These are phyloP conservation scores for Heliconius congener DNA, from an alignment of 1,140 invertebrate genomes.

Conservation along the genomic window DNA sequence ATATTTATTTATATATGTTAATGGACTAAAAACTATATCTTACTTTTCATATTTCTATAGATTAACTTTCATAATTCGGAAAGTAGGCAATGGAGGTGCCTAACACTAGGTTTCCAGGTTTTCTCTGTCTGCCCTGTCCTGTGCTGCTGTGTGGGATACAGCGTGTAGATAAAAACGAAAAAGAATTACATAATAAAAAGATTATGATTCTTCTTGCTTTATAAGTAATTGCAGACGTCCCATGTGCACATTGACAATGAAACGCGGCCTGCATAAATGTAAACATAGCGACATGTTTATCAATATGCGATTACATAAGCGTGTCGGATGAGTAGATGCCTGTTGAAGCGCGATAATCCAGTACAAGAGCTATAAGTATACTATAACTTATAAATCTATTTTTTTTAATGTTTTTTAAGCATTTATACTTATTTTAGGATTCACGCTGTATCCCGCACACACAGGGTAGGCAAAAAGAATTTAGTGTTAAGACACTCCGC, in stretches of 20 bases:
- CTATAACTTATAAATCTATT: not conserved
- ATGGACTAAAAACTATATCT: not conserved
- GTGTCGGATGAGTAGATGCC: slow-evolving; percentile 12
- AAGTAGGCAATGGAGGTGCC: not conserved
- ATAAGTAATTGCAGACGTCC: not conserved
- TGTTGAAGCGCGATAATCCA: not conserved
- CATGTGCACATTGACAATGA: not conserved
- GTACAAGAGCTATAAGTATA: not conserved
- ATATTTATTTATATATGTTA: not conserved
- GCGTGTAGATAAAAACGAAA: not conserved
- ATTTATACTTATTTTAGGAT: too few species aligned
- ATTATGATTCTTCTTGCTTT: not conserved
- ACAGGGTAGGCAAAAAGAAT: too few species aligned
- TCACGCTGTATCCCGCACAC: too few species aligned
- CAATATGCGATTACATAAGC: slow-evolving; percentile 22
- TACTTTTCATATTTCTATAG: too few species aligned
- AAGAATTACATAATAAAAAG: not conserved
- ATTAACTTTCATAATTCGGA: not conserved
- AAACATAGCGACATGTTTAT: slow-evolving; percentile 23
- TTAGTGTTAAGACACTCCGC: too few species aligned
- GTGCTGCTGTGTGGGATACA: not conserved
- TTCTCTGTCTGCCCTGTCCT: not conserved
- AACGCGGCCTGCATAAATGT: slow-evolving; percentile 13
- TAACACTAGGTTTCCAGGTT: not conserved
- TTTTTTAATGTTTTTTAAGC: too few species aligned